Evolutionary conservation across 2,888 invertebrate genomes (phyloP), one percentile per base, ranked within the genome.

Genomic region (Zonitis immaculata): DNA sequence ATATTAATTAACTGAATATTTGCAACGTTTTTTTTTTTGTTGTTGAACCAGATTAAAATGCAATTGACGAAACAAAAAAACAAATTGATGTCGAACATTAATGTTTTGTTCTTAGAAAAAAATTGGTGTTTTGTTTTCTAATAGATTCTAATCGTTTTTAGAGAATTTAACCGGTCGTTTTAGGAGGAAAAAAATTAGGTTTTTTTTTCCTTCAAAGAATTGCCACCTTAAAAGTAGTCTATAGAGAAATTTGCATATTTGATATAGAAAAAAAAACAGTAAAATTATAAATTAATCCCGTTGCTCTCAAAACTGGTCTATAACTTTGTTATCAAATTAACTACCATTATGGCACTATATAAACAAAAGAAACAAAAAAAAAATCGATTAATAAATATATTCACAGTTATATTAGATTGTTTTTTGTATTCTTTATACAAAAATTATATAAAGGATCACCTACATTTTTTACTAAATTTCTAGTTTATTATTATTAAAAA

Each of bases 41-140:
- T n/a, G n/a, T n/a, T n/a, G n/a, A n/a, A n/a, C n/a, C n/a, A n/a
- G n/a, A n/a, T n/a, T n/a, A n/a, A 14, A 47, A 25, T 47, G 35
- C 47, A 47, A 47, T 47, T 47, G 25, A 11, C 28, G 11, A 42
- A 42, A 14, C 14, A 14, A 22, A 11, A 45, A n/a, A 45, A 12
- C 12, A 14, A 26, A 45, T 45, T 28, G 14, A 28, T 27, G n/a
- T 26, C 2, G 45, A 27, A 30, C 28, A 27, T 27, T 45, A 45
- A 45, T 45, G n/a, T n/a, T n/a, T n/a, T n/a, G n/a, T n/a, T n/a
- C n/a, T n/a, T n/a, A n/a, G n/a, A n/a, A n/a, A n/a, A n/a, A n/a
- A n/a, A n/a, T 6, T 45, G 45, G 28, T 27, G 27, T 45, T 27
- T 27, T 44, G 25, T 27, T 8, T 11, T 2, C 18, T 12, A 11